Percentiles rank a stretch among this genome's conserved stretches.
These are phyloP conservation scores for Bungarus multicinctus DNA, from an alignment of 2,113 vertebrate genomes.

Conservation along the genomic window DNA sequence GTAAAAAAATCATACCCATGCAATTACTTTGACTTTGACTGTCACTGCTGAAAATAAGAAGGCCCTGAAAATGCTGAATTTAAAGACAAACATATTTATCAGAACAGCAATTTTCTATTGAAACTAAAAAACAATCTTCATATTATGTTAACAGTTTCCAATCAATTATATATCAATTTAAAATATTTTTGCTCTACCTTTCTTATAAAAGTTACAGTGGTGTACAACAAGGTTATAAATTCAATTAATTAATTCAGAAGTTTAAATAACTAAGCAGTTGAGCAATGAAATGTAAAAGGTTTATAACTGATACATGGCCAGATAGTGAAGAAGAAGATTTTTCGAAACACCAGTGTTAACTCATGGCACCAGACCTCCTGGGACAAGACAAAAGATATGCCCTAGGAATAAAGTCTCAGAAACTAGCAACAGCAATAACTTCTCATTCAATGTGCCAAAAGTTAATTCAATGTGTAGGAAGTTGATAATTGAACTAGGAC, in stretches of 20 bases:
- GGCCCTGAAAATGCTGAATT: neutral
- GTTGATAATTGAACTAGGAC: neutral
- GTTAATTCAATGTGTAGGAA: neutral
- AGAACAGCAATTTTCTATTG: neutral
- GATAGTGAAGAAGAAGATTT: neutral
- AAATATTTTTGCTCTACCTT: neutral
- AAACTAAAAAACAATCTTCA: neutral
- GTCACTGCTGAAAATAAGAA: neutral
- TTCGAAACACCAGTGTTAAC: neutral
- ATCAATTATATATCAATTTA: neutral
- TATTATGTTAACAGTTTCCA: neutral
- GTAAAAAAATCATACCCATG: neutral
- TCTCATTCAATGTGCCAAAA: neutral
- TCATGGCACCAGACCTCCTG: neutral
- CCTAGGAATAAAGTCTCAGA: neutral
- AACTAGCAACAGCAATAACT: neutral
- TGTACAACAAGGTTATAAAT: neutral
- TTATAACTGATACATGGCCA: neutral
- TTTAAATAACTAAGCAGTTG: no score
- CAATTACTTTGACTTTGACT: neutral
- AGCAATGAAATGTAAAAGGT: neutral
- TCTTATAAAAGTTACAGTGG: neutral
- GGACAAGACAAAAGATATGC: neutral
- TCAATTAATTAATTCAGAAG: neutral
- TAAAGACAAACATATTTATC: neutral